Evolutionary conservation across 2,888 invertebrate genomes (phyloP).

Genomic region (Caenorhabditis plicata): DNA sequence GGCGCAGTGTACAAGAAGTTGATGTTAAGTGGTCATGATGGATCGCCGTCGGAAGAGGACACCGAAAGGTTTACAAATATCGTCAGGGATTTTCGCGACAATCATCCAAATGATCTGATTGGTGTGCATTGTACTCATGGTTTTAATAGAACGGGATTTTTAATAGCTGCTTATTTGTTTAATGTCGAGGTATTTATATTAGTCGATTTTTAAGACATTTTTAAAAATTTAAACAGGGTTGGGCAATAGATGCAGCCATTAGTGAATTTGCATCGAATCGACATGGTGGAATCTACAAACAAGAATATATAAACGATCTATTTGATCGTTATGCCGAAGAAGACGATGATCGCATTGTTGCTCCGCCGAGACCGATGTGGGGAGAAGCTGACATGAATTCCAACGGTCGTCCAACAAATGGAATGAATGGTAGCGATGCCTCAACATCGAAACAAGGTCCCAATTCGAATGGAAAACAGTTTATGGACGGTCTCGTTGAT

Average conservation of each 20-base stretch:
- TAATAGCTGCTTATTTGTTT: conserved; percentile 87
- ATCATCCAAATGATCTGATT: conserved; percentile 51
- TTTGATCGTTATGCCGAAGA: conserved; percentile 81
- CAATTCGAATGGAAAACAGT: conserved; percentile 24
- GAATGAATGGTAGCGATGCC: conserved; percentile 3
- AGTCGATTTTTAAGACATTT: background rate
- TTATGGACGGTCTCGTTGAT: conserved; percentile 58
- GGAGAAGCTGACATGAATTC: conserved; percentile 3
- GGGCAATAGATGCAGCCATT: conserved; percentile 78
- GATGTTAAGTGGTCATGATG: conserved; percentile 74
- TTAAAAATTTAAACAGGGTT: conserved; percentile 43
- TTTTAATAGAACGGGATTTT: conserved; percentile 94
- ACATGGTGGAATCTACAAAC: conserved; percentile 95
- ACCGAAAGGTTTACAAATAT: conserved; percentile 82
- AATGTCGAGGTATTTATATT: conserved; percentile 70
- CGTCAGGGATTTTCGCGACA: conserved; percentile 74
- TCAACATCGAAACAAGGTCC: background rate
- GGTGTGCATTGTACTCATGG: conserved; percentile 95
- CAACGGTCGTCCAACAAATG: background rate
- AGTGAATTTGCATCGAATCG: conserved; percentile 76
- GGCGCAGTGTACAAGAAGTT: conserved; percentile 75
- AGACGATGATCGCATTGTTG: conserved; percentile 68
- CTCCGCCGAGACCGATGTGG: conserved; percentile 27
- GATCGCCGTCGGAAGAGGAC: conserved; percentile 84
- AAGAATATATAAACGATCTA: conserved; percentile 87